Evolutionary conservation across 1,140 invertebrate genomes (phyloP), one percentile per base, ranked within the genome.

Genomic region (Lepidurus couesii): DNA sequence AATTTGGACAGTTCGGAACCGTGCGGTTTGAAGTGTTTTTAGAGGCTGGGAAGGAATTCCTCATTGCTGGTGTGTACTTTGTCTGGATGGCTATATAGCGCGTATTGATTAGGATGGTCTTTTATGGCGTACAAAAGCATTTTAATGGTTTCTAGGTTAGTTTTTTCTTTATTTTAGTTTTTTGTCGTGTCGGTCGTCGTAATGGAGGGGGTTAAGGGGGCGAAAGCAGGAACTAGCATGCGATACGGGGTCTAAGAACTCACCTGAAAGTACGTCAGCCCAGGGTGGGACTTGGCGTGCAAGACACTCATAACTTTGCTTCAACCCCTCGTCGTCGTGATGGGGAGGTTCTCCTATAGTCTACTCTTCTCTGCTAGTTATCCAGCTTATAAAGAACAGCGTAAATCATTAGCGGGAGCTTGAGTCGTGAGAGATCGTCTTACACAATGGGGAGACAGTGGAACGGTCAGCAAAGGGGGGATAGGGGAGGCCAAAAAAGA

Each of bases 361-460:
- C 6, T 65, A 16, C 53, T 65, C 10, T 10, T 47, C 45, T 65
- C 21, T 65, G 53, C 53, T 65, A 65, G 53, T 21, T 65, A 65
- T 65, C 16, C 53, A 65, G 53, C 16, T 65, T 65, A 65, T 65
- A 65, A 65, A 65, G 53, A n/a, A 65, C 53, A 65, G 53, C 53
- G 53, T 65, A 65, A 65, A 65, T 65, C 53, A 65, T 65, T 65
- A 65, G 53, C 53, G n/a, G 53, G 53, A 65, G 53, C 53, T 65
- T 65, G 53, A 65, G 53, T 65, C 53, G 53, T 65, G 53, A 65
- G 53, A 65, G 53, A 65, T 65, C 53, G 21, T 65, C 53, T 65
- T 65, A 65, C 53, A 65, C 53, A 65, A 65, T 65, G 53, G 21
- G 21, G 53, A 21, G 53, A 65, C 53, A 16, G 53, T 65, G 53